Evolutionary conservation across 2,888 invertebrate species (phyloP), one percentile per base, ranked within the genome.

Genomic region (Aelia acuminata): DNA sequence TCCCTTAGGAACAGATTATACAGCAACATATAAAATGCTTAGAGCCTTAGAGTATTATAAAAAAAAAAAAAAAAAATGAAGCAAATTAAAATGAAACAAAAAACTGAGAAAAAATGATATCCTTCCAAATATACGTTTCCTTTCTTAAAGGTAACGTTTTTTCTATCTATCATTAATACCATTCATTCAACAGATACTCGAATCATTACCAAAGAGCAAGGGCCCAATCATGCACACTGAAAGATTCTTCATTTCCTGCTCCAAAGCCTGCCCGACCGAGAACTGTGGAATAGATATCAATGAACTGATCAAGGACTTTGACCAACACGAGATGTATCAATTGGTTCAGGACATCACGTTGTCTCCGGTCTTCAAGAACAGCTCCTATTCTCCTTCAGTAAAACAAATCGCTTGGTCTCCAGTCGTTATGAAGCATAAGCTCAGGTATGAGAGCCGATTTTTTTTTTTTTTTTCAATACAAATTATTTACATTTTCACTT

Each of bases 331-430:
- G 1, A 88, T 90, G 49, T 90, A 89, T 50, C 48, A 87, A 31
- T 88, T 90, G 8, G 88, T 90, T 18, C 87, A 88, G 47, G 90
- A 91, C 47, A 87, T 89, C 43, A 90, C 89, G 11, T 53, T 90
- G 84, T 86, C 90, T 4, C 90, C 90, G 5, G 57, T 57, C 26
- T 86, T 89, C 50, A 89, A 89, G 84, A 85, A 84, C 22, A 87
- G 86, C 22, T 47, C 87, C 18, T 84, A 85, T 15, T 53, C 63
- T 31, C 89, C 89, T 3, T 75, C 88, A 10, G 88, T 89, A 11
- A 88, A 89, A 22, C 89, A 89, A n/a, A 86, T 89, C 1, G 87
- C 87, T 22, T 90, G 90, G 90, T 90, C 90, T 10, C 89, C 89
- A 15, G 80, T 87, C 49, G 47, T 87, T 49, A 26, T 84, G 31